phyloP scores from a whole-genome alignment of 2,797 vertebrate genomes.

The Chelidonichthys spinosus region DNA sequence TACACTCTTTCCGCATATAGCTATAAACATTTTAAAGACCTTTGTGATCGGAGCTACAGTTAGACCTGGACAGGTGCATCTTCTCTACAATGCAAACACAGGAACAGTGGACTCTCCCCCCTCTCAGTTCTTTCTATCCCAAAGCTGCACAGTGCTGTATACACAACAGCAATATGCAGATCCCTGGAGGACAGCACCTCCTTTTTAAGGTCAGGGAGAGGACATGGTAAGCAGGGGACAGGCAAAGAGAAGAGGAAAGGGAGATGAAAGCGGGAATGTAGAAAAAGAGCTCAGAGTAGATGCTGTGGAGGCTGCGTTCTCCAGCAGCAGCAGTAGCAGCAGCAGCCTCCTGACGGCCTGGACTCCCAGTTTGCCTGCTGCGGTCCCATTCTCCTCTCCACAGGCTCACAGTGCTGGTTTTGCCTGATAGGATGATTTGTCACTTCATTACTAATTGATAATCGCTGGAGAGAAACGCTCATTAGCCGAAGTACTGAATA shows the following conservation, averaged over 20 bases:
- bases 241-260: neutral
- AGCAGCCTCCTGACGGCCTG: constrained; percentile 5
- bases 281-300: constrained; percentile 35
- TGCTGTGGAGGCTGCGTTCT: constrained; percentile 52
- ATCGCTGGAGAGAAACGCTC: constrained; percentile 72
- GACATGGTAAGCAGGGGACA: neutral
- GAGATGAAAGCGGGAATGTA: constrained; percentile 21
- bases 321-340: constrained; percentile 12
- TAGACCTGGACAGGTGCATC: constrained; percentile 13
- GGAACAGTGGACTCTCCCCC: neutral
- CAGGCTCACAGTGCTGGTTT: constrained; percentile 49
- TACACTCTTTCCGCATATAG: neutral
- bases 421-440: constrained; percentile 78
- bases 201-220: constrained; percentile 41
- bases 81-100: constrained; percentile 15
- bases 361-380: constrained; percentile 27
- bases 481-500: constrained; percentile 71
- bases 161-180: constrained; percentile 24
- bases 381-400: constrained; percentile 42
- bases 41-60: neutral
- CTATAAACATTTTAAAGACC: constrained; percentile 31
- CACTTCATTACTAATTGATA: constrained; percentile 84
- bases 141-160: neutral
- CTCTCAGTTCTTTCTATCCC: constrained; percentile 15
- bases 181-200: constrained; percentile 8